phyloP scores from a whole-genome alignment of 2,888 invertebrate genomes.

The Neria commutata region DNA sequence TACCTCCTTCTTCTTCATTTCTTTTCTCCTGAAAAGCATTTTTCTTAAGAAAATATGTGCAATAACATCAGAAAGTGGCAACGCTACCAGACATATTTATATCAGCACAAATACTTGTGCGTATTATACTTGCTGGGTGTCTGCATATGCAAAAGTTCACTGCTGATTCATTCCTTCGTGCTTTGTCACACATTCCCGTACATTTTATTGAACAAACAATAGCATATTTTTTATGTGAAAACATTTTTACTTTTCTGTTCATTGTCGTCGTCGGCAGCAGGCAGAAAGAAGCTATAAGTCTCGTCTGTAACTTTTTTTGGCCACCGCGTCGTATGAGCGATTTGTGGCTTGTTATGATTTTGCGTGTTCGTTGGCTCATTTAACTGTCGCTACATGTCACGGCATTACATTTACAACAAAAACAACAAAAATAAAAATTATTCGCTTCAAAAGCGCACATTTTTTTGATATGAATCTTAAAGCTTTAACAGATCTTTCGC shows the following conservation, averaged over 20 bases:
- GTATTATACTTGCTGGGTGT: not conserved
- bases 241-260: conserved; percentile 37
- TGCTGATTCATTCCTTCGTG: conserved; percentile 22
- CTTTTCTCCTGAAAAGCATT: too few species aligned
- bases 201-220: conserved; percentile 50
- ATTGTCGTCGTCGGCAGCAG: conserved; percentile 21
- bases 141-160: conserved; percentile 19
- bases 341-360: too few species aligned
- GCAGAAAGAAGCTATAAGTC: too few species aligned
- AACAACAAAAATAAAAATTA: not conserved
- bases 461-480: conserved; percentile 28
- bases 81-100: too few species aligned
- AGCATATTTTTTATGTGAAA: too few species aligned
- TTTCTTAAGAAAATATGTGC: too few species aligned
- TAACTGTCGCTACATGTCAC: conserved; percentile 35
- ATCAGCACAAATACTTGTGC: not conserved
- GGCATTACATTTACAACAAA: conserved; percentile 40
- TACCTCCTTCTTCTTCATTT: too few species aligned
- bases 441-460: conserved; percentile 23
- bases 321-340: not conserved
- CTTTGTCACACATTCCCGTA: conserved; percentile 11
- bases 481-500: too few species aligned
- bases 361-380: conserved; percentile 21
- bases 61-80: too few species aligned
- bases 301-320: not conserved